Percentiles rank a stretch among this genome's conserved stretches.
phyloP scores from a whole-genome alignment of 2,113 vertebrate species.

The Smithornis capensis region DNA sequence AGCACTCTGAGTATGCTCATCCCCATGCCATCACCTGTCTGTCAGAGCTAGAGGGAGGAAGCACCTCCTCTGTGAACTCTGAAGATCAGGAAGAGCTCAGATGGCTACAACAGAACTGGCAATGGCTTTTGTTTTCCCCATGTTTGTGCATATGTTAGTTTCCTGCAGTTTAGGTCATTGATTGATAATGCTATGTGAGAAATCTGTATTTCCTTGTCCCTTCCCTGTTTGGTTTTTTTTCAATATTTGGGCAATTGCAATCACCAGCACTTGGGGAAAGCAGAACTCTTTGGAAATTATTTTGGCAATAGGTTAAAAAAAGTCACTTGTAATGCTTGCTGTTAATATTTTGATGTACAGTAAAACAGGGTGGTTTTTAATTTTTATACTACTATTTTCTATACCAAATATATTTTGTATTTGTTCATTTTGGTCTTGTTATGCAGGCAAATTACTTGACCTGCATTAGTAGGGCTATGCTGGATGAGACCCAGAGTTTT shows the following conservation, averaged over 20 bases:
- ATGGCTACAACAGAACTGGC: background rate
- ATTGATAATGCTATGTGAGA: conserved; percentile 20
- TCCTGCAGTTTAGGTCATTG: background rate
- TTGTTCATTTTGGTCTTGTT: conserved; percentile 27
- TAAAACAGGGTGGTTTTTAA: conserved; percentile 71
- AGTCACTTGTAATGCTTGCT: conserved; percentile 62
- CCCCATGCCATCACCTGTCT: conserved; percentile 39
- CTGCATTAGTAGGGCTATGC: background rate
- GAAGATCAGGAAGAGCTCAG: background rate
- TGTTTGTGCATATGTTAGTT: background rate
- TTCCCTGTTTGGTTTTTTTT: background rate
- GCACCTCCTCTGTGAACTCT: background rate
- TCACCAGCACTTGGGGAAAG: conserved; percentile 74
- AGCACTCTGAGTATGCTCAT: conserved; percentile 71
- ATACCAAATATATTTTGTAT: conserved; percentile 67
- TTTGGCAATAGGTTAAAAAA: conserved; percentile 56
- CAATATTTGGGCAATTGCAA: conserved; percentile 33
- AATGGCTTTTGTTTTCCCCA: background rate
- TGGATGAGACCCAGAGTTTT: conserved; percentile 19
- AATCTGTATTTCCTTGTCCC: background rate
- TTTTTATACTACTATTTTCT: conserved; percentile 77
- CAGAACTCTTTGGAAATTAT: background rate
- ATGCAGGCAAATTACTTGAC: background rate
- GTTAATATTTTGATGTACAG: conserved; percentile 64
- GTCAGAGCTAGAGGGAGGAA: background rate